These are phyloP conservation scores for Scelioninae gen. 1 DNA, from an alignment of 2,888 invertebrate species.

Conservation along the genomic window DNA sequence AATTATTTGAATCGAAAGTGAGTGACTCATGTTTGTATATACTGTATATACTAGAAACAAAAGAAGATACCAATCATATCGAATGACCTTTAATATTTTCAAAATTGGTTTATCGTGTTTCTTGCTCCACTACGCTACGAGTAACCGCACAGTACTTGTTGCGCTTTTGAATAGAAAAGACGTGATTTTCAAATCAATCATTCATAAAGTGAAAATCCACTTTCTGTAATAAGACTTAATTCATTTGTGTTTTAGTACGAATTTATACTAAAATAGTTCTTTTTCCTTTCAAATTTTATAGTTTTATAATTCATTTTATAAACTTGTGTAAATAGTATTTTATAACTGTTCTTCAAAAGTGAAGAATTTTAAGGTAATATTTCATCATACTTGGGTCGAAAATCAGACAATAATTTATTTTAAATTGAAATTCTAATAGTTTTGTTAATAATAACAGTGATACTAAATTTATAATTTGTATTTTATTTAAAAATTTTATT, in stretches of 20 bases:
- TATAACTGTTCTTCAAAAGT: conserved; percentile 2
- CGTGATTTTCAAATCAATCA: conserved; percentile 20
- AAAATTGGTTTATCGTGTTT: conserved; percentile 41
- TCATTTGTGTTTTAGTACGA: conserved; percentile 2
- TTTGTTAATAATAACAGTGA: not conserved
- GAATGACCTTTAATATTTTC: conserved; percentile 58
- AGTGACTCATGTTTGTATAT: conserved; percentile 44
- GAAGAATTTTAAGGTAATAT: conserved; percentile 15
- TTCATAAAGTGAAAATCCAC: conserved; percentile 2
- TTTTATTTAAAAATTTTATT: too few relatives aligned
- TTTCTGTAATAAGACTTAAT: conserved; percentile 11
- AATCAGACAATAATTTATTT: too few relatives aligned
- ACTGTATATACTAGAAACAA: conserved; percentile 45
- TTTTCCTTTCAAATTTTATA: not conserved
- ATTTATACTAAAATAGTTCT: not conserved
- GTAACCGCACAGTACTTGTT: conserved; percentile 17
- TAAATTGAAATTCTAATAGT: not conserved
- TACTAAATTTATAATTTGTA: too few relatives aligned
- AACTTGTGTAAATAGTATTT: conserved; percentile 2
- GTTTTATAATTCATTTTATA: not conserved
- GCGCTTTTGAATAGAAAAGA: conserved; percentile 31
- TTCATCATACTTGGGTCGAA: too few relatives aligned
- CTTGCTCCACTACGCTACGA: not conserved
- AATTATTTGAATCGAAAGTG: conserved; percentile 21
- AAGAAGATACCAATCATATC: conserved; percentile 32